phyloP scores from a whole-genome alignment of 2,113 vertebrate species.

The Pseudolaguvia tuberculata region DNA sequence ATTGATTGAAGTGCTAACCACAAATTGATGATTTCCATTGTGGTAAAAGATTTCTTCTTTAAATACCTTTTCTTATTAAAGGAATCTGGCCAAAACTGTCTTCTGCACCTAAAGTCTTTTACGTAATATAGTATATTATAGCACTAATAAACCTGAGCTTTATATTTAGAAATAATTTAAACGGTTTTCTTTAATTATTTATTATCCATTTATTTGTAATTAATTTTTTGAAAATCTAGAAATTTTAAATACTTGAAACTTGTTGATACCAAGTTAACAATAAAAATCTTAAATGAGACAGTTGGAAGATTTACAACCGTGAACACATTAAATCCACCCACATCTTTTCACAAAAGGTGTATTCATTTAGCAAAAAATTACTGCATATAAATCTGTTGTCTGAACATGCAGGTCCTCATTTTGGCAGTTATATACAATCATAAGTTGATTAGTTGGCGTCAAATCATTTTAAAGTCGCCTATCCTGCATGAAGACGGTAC shows the following conservation, averaged over 20 bases:
- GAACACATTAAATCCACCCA: neutral
- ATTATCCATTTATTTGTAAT: no score
- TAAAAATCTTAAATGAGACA: neutral
- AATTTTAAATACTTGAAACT: neutral
- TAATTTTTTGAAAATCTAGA: no score
- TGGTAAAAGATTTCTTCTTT: neutral
- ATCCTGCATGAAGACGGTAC: neutral
- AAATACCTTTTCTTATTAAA: neutral
- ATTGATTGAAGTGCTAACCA: no score
- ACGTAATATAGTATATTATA: no score
- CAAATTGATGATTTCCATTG: no score
- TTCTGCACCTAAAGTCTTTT: no score
- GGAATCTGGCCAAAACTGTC: no score
- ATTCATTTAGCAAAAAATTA: neutral
- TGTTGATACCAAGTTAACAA: neutral
- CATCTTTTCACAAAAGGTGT: neutral
- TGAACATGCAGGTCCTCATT: constrained; percentile 1
- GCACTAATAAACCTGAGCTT: no score
- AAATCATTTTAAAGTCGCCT: neutral
- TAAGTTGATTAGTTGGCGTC: neutral
- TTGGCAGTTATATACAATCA: constrained; percentile 1
- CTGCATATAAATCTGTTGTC: constrained; percentile 1
- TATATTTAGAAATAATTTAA: no score
- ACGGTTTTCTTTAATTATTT: no score
- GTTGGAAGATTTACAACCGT: neutral